phyloP scores from a whole-genome alignment of 2,888 invertebrate species.

The Amiota communis region DNA sequence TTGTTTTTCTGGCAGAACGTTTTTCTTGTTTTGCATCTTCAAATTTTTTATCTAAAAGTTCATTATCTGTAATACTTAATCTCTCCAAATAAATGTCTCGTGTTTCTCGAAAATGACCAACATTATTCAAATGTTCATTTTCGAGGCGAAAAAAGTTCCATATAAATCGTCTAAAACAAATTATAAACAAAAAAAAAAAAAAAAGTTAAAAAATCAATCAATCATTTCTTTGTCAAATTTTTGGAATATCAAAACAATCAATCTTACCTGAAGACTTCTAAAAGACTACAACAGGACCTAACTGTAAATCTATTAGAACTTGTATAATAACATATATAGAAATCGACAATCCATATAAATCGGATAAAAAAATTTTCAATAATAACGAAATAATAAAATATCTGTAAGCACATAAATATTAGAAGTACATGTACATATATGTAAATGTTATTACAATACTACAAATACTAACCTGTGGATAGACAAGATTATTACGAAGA shows the following conservation, averaged over 20 bases:
- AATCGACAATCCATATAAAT: conserved; percentile 92
- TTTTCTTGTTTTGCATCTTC: conserved; percentile 76
- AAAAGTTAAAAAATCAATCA: neutral
- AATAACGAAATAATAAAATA: conserved; percentile 89
- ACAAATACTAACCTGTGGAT: conserved; percentile 12
- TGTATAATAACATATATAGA: conserved; percentile 84
- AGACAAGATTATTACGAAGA: conserved; percentile 89
- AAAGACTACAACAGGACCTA: conserved; percentile 83
- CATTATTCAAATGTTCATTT: conserved; percentile 98
- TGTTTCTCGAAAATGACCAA: conserved; percentile 97
- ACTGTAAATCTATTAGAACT: conserved; percentile 83
- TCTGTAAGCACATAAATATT: conserved; percentile 76
- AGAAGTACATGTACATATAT: too few species aligned
- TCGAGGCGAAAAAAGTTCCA: conserved; percentile 99
- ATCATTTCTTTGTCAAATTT: neutral
- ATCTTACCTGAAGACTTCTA: conserved; percentile 87
- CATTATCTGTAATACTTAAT: conserved; percentile 87
- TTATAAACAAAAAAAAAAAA: neutral
- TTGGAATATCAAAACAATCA: too few species aligned
- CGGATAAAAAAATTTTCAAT: conserved; percentile 93
- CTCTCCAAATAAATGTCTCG: conserved; percentile 96
- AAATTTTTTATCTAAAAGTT: conserved; percentile 91
- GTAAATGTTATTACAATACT: too few species aligned
- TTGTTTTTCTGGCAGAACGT: too few species aligned
- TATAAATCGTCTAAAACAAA: conserved; percentile 82